phyloP scores from a whole-genome alignment of 2,888 invertebrate genomes.

The Melanotus villosus region DNA sequence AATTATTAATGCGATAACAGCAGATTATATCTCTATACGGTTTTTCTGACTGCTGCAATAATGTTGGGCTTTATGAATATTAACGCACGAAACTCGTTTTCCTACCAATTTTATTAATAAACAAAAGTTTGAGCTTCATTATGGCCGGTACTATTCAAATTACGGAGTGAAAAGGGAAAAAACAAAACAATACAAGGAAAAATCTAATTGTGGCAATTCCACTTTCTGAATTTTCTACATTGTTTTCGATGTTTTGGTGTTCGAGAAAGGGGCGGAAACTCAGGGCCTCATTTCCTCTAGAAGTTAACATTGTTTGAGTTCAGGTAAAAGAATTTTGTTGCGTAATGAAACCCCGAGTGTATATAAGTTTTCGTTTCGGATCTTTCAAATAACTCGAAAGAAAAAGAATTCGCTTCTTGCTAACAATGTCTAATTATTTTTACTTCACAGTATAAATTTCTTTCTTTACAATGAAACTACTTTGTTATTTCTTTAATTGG shows the following conservation, averaged over 20 bases:
- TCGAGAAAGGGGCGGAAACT: conserved; percentile 38
- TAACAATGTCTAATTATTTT: background rate
- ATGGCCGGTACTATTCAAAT: conserved; percentile 18
- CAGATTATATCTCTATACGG: background rate
- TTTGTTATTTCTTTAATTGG: too few species aligned
- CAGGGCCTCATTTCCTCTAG: conserved; percentile 35
- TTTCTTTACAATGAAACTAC: too few species aligned
- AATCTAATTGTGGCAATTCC: conserved; percentile 37
- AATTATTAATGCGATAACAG: conserved; percentile 14
- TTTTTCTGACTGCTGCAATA: background rate
- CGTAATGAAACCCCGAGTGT: conserved; percentile 30
- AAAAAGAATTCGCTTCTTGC: background rate
- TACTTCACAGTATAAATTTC: too few species aligned
- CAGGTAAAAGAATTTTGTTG: conserved; percentile 43
- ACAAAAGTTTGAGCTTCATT: conserved; percentile 18
- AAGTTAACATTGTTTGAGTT: conserved; percentile 43
- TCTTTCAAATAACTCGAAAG: background rate
- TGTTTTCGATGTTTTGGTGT: conserved; percentile 40
- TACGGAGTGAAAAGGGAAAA: conserved; percentile 18
- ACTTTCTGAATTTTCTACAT: conserved; percentile 37
- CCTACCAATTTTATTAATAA: conserved; percentile 11
- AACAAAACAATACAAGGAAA: conserved; percentile 26
- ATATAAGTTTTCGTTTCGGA: conserved; percentile 21
- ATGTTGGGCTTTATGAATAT: conserved; percentile 12
- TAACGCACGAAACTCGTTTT: background rate